A percentile compares a stretch with the other conserved stretches of the same genome.
These are phyloP conservation scores for Pangasius djambal DNA, from an alignment of 2,797 vertebrate genomes.

Conservation along the genomic window DNA sequence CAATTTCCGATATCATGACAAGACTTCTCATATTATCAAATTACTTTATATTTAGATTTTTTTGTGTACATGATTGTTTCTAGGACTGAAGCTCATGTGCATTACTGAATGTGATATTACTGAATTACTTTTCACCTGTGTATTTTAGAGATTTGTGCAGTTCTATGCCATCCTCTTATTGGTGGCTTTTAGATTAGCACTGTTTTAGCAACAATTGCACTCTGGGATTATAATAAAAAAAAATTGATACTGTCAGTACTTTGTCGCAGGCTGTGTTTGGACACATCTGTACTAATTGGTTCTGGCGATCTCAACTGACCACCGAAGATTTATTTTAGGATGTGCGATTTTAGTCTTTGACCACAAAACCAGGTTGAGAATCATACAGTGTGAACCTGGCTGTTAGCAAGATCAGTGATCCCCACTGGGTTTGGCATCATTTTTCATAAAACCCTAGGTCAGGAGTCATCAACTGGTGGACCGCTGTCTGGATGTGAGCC, in stretches of 20 bases:
- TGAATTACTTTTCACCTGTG: neutral
- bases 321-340: neutral
- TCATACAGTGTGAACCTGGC: neutral
- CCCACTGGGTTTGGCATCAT: neutral
- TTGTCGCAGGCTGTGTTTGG: neutral
- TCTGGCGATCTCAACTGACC: neutral
- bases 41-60: no score
- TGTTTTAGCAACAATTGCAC: neutral
- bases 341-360: neutral
- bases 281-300: neutral
- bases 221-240: neutral
- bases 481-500: neutral
- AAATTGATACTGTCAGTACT: neutral
- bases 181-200: neutral
- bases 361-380: neutral
- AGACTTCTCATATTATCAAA: neutral
- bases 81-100: no score
- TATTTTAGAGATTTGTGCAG: neutral
- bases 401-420: neutral
- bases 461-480: neutral
- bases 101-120: neutral
- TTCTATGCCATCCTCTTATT: neutral
- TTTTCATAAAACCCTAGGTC: neutral
- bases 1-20: neutral
- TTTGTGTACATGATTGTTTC: no score